Evolutionary conservation across 2,797 vertebrate genomes (phyloP).

Genomic region (Pempheris klunzingeri): DNA sequence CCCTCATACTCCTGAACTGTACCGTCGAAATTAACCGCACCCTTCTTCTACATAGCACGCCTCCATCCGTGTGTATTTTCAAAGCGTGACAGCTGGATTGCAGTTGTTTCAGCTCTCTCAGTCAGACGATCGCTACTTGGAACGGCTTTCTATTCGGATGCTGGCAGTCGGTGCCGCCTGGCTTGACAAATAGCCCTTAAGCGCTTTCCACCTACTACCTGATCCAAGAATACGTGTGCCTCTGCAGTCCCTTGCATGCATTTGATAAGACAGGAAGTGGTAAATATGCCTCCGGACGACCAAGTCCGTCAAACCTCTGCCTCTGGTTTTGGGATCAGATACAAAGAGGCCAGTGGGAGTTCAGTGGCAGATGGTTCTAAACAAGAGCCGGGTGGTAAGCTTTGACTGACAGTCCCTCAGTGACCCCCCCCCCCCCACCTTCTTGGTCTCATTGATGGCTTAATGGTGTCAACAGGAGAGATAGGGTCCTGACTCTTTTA

Average conservation of each 20-base stretch:
- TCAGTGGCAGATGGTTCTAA: slow-evolving; percentile 74
- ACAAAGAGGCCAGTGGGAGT: slow-evolving; percentile 73
- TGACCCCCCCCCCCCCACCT: slow-evolving; percentile 27
- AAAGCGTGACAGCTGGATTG: slow-evolving; percentile 58
- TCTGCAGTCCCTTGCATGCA: slow-evolving; percentile 56
- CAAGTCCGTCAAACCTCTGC: slow-evolving; percentile 53
- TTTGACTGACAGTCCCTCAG: slow-evolving; percentile 77
- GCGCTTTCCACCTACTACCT: slow-evolving; percentile 60
- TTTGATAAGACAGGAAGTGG: slow-evolving; percentile 73
- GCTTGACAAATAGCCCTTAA: slow-evolving; percentile 77
- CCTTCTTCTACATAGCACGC: slow-evolving; percentile 35
- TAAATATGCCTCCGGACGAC: slow-evolving; percentile 62
- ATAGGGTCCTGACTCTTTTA: slow-evolving; percentile 82
- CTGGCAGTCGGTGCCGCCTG: slow-evolving; percentile 60
- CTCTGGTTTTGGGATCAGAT: slow-evolving; percentile 72
- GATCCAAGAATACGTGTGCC: slow-evolving; percentile 58
- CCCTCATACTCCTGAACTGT: slow-evolving; percentile 38
- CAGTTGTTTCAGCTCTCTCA: slow-evolving; percentile 65
- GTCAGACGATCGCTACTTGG: slow-evolving; percentile 57
- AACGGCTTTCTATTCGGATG: slow-evolving; percentile 57
- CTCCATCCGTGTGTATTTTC: slow-evolving; percentile 44
- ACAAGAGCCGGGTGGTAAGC: slow-evolving; percentile 75
- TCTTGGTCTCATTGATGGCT: slow-evolving; percentile 76
- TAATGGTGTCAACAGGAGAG: slow-evolving; percentile 83
- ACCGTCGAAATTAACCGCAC: slow-evolving; percentile 52